Percentiles rank a stretch among this genome's conserved stretches.
Evolutionary conservation across 2,888 invertebrate species (phyloP).

Genomic region (Sympetrum striolatum): DNA sequence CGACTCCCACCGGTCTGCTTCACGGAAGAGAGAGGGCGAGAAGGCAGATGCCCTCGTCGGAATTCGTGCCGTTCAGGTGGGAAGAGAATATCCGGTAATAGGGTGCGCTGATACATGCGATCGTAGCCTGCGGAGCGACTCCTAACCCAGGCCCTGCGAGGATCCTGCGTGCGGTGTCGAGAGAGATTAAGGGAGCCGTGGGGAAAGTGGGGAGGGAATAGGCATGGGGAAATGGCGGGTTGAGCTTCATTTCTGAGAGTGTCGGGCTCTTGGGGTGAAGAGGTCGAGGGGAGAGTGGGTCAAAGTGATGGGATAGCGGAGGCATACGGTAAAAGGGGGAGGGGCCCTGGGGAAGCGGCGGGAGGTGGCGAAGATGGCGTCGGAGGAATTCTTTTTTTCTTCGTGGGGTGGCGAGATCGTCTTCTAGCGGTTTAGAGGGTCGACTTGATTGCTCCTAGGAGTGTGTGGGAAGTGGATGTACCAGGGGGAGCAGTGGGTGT

Average conservation of each 20-base stretch:
- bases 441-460: not conserved
- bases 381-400: not conserved
- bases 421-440: not conserved
- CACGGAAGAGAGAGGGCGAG: not conserved
- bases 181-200: not conserved
- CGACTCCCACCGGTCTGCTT: not conserved
- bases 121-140: not conserved
- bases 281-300: not conserved
- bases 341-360: not conserved
- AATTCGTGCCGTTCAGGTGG: not conserved
- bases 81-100: not conserved
- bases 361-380: not conserved
- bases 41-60: not conserved
- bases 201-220: not conserved
- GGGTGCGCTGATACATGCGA: not conserved
- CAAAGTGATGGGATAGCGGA: not conserved
- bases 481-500: not conserved
- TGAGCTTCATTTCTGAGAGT: not conserved
- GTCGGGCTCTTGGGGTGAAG: not conserved
- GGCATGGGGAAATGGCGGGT: not conserved
- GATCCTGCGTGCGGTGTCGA: not conserved
- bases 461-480: not conserved
- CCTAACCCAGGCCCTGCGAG: not conserved
- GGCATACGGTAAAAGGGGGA: not conserved
- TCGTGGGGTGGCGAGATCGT: not conserved